These are phyloP conservation scores for Nannobrachium achirus DNA, from an alignment of 2,113 vertebrate species.

Conservation along the genomic window DNA sequence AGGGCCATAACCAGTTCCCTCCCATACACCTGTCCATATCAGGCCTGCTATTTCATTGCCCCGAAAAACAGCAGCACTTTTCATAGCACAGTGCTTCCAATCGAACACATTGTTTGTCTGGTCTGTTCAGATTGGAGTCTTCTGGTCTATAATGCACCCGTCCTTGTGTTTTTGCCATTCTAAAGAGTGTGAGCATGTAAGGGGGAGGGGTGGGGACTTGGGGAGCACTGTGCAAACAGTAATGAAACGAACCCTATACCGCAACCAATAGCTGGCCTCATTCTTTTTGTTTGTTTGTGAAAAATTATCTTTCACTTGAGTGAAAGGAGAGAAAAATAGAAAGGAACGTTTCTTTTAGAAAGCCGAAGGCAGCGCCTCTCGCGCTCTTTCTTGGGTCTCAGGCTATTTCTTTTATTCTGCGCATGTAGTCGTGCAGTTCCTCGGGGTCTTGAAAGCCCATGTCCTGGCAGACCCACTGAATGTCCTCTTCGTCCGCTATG, in stretches of 20 bases:
- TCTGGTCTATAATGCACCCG: slow-evolving; percentile 45
- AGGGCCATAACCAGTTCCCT: slow-evolving; percentile 33
- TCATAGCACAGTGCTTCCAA: slow-evolving; percentile 53
- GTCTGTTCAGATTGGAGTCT: slow-evolving; percentile 56
- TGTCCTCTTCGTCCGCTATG: slow-evolving; percentile 92
- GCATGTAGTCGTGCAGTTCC: slow-evolving; percentile 94
- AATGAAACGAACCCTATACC: slow-evolving; percentile 69
- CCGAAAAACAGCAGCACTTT: not conserved
- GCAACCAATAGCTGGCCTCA: slow-evolving; percentile 66
- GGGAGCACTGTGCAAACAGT: slow-evolving; percentile 79
- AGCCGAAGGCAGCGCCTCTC: slow-evolving; percentile 33
- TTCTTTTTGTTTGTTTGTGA: slow-evolving; percentile 59
- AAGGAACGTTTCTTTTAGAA: slow-evolving; percentile 71
- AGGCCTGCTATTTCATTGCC: slow-evolving; percentile 40
- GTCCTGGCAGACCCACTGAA: slow-evolving; percentile 97
- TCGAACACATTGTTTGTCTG: slow-evolving; percentile 28
- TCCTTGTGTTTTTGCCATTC: slow-evolving; percentile 19
- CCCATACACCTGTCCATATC: slow-evolving; percentile 50
- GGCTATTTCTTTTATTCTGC: slow-evolving; percentile 96
- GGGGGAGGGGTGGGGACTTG: slow-evolving; percentile 68
- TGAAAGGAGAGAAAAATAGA: slow-evolving; percentile 79
- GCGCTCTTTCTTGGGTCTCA: slow-evolving; percentile 69
- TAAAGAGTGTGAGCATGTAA: slow-evolving; percentile 68
- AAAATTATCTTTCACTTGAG: slow-evolving; percentile 72
- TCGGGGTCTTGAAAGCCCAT: slow-evolving; percentile 94